Percentiles rank a stretch among this genome's conserved stretches.
Evolutionary conservation across 2,113 vertebrate species (phyloP).

Genomic region (Sprattus sprattus): DNA sequence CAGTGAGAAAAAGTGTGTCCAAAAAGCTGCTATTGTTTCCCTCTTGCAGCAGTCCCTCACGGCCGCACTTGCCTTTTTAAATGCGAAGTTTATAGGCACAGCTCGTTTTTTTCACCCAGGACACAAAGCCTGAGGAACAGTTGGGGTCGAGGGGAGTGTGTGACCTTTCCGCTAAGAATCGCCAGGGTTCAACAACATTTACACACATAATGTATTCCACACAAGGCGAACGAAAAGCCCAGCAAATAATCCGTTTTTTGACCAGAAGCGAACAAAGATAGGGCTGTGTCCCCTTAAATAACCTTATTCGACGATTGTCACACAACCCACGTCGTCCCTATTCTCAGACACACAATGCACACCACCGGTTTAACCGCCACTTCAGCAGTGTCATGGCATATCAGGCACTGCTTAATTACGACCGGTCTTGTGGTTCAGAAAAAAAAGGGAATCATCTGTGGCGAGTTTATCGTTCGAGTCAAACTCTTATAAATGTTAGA

Average conservation of each 20-base stretch:
- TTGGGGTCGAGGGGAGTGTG: conserved; percentile 81
- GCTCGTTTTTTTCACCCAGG: conserved; percentile 67
- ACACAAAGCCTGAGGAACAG: conserved; percentile 76
- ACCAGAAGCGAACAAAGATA: conserved; percentile 65
- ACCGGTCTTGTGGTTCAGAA: background rate
- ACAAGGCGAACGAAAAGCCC: conserved; percentile 70
- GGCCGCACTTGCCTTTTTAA: conserved; percentile 78
- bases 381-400: background rate
- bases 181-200: conserved; percentile 78
- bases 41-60: conserved; percentile 67
- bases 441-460: background rate
- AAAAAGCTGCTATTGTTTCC: conserved; percentile 77
- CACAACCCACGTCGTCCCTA: conserved; percentile 47
- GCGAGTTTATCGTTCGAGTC: background rate
- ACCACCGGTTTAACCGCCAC: conserved; percentile 35
- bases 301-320: conserved; percentile 54
- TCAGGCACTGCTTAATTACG: background rate
- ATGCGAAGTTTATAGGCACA: conserved; percentile 81
- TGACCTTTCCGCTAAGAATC: conserved; percentile 77
- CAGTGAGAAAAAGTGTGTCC: conserved; percentile 81
- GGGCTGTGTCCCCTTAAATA: conserved; percentile 57
- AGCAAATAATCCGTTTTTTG: conserved; percentile 67
- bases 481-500: background rate
- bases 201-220: conserved; percentile 81
- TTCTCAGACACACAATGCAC: conserved; percentile 45